Evolutionary conservation across 1,140 invertebrate species (phyloP), one percentile per base, ranked within the genome.

Genomic region (Mizuhopecten yessoensis): DNA sequence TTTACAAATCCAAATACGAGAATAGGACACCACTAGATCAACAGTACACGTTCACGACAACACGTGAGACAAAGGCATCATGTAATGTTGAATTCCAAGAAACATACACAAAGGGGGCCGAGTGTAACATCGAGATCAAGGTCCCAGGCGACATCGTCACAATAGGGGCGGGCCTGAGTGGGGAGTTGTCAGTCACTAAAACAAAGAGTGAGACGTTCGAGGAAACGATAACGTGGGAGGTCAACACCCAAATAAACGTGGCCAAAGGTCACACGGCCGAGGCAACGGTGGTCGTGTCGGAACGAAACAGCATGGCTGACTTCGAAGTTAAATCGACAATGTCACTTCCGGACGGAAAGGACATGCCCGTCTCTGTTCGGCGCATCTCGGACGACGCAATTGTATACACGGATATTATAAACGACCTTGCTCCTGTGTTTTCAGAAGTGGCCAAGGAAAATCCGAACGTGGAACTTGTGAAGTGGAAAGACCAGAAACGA

Each of bases 241-340:
- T 91, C 9, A 86, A 91, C 34, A 91, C 90, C 11, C 39, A 91
- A 29, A 89, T 91, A 34, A 87, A 45, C 33, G 88, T 91, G 23
- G 36, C 33, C 20, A 75, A 15, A 15, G 90, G 90, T n/a, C 90
- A 91, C 33, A 89, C 42, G 39, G 90, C 90, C 20, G 88, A 91
- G 86, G 90, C 90, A 23, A n/a, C 34, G 5, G 88, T 91, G 33
- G 33, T 75, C 7, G 90, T 91, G 42, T 89, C 88, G 2, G 90
- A 91, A 34, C 29, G 45, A 29, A 89, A 89, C 33, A 34, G 86
- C 17, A 39, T 87, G 49, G 88, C 88, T 13, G 90, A 91, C 33
- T 91, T 91, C 36, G 90, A 91, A 34, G 90, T 91, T 33, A 89
- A 87, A 75, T 89, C 90, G 20, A 91, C 90, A 15, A 87, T 91